Conservation (phyloP, 2,113 vertebrate genomes). For the Dissostichus mawsoni region DNA sequence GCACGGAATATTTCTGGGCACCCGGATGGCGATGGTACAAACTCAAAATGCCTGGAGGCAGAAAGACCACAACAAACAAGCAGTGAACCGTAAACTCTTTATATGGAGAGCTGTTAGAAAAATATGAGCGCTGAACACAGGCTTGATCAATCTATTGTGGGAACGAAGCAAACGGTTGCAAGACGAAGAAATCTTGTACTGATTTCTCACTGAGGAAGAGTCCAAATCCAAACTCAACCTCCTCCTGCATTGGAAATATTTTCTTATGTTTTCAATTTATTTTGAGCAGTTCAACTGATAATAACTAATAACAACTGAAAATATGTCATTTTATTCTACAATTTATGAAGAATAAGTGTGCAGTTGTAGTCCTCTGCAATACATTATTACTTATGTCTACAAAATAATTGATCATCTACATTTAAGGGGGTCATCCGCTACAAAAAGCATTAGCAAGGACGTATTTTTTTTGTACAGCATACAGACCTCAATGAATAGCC, state of each 20-base stretch:
- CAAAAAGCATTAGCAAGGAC: neutral
- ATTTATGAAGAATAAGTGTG: no score
- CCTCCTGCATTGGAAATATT: neutral
- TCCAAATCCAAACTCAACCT: neutral
- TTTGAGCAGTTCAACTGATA: neutral
- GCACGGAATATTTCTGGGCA: constrained; percentile 22
- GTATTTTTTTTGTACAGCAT: neutral
- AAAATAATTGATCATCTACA: neutral
- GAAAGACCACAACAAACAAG: constrained; percentile 36
- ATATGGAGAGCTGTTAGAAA: constrained; percentile 15
- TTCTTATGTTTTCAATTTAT: neutral
- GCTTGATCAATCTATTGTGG: constrained; percentile 20
- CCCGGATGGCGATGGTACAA: constrained; percentile 18
- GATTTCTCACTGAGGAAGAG: neutral
- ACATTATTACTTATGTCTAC: neutral
- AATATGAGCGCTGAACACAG: constrained; percentile 5
- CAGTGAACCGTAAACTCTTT: constrained; percentile 39
- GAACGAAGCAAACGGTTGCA: constrained; percentile 1
- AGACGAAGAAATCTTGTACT: neutral
- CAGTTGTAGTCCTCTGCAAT: neutral
- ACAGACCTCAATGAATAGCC: no score
- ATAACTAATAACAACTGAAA: neutral
- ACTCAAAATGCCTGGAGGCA: constrained; percentile 40
- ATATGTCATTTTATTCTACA: no score
- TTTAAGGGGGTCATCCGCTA: neutral